These are phyloP conservation scores for Leucophenga montana DNA, from an alignment of 2,888 invertebrate species.

Conservation along the genomic window DNA sequence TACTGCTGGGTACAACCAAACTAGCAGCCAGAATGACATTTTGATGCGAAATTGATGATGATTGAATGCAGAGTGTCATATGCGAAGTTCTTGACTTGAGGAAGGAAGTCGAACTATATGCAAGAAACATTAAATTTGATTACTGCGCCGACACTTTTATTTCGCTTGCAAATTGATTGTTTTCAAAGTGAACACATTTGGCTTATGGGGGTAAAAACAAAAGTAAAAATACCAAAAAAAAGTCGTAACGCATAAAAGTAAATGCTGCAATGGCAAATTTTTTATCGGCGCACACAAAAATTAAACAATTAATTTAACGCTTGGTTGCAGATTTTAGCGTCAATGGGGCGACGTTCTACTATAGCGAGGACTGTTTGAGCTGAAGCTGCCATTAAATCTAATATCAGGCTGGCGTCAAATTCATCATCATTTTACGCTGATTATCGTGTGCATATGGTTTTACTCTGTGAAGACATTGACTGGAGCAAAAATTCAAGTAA, in stretches of 20 bases:
- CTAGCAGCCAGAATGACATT: slow-evolving; percentile 59
- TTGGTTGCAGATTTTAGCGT: slow-evolving; percentile 3
- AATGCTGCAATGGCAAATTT: background rate
- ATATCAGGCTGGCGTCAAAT: slow-evolving; percentile 16
- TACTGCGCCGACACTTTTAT: slow-evolving; percentile 3
- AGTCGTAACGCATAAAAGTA: background rate
- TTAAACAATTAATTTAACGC: slow-evolving; percentile 25
- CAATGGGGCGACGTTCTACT: background rate
- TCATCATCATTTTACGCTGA: slow-evolving; percentile 16
- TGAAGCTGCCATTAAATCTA: background rate
- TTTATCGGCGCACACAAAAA: slow-evolving; percentile 16
- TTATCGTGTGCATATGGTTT: slow-evolving; percentile 8
- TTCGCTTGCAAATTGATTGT: background rate
- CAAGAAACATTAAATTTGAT: slow-evolving; percentile 14
- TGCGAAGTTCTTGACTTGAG: background rate
- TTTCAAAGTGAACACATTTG: background rate
- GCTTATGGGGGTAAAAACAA: too few species aligned
- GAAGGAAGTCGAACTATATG: slow-evolving; percentile 8
- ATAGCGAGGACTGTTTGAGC: background rate
- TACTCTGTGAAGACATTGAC: background rate
- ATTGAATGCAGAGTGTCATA: slow-evolving; percentile 60
- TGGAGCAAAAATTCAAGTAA: too few species aligned
- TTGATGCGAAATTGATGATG: slow-evolving; percentile 72
- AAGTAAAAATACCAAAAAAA: background rate
- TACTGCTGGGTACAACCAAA: slow-evolving; percentile 42